Conservation (phyloP, 2,797 vertebrate genomes). For the Lepilemur septentrionalis region DNA sequence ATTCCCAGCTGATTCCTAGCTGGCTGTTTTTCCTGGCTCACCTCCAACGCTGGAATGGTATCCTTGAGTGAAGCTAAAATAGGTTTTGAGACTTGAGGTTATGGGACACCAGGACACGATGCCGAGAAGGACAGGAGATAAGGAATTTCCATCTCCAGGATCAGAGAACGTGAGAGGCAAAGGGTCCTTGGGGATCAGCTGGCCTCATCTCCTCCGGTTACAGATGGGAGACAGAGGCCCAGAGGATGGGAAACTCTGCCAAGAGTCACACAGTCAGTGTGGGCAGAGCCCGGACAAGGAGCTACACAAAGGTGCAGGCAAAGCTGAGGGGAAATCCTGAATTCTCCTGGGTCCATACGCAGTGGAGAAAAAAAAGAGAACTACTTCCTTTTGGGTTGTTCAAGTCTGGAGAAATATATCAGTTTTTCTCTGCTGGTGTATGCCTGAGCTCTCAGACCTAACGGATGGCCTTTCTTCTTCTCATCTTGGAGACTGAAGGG, state of each 20-base stretch:
- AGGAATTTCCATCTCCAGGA: slow-evolving; percentile 71
- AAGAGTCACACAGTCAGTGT: slow-evolving; percentile 50
- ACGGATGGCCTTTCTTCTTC: not conserved
- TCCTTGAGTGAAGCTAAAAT: not conserved
- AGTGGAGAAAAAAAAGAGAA: no score
- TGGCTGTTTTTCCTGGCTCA: not conserved
- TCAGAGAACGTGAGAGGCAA: slow-evolving; percentile 4
- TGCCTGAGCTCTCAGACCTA: not conserved
- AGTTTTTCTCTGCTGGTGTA: not conserved
- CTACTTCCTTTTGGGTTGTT: not conserved
- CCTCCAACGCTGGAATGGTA: not conserved
- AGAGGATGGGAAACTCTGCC: not conserved
- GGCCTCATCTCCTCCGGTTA: slow-evolving; percentile 40
- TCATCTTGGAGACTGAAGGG: not conserved
- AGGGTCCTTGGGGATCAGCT: not conserved
- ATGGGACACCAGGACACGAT: slow-evolving; percentile 23
- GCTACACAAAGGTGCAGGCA: not conserved
- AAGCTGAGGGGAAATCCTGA: not conserved
- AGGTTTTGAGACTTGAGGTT: not conserved
- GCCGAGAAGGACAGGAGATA: not conserved
- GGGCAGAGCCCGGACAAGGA: not conserved
- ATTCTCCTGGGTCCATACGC: not conserved
- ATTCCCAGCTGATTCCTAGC: not conserved
- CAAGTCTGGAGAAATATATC: not conserved
- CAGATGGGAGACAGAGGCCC: not conserved